Percentiles rank a stretch among this genome's conserved stretches.
These are phyloP conservation scores for Eulemur albifrons DNA, from an alignment of 2,797 vertebrate species.

Conservation along the genomic window DNA sequence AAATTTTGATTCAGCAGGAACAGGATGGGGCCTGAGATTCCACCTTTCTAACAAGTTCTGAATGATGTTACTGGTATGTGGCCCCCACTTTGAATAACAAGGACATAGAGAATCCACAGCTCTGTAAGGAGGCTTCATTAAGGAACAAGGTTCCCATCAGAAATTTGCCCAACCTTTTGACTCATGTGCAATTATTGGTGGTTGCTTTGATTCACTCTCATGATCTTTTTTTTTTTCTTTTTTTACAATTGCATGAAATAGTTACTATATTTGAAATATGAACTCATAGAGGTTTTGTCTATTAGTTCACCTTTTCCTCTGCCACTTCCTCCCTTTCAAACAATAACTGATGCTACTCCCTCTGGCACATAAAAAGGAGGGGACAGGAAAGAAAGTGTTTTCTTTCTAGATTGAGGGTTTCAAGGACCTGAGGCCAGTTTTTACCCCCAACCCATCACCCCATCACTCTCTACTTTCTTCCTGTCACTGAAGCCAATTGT, in stretches of 20 bases:
- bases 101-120: not conserved
- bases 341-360: not conserved
- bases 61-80: not conserved
- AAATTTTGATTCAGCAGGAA: not conserved
- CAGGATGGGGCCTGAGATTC: not conserved
- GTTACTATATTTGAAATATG: conserved; percentile 36
- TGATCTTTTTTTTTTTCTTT: not conserved
- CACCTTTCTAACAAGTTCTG: conserved; percentile 1
- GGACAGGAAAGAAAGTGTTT: not conserved
- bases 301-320: conserved; percentile 6
- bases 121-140: not conserved
- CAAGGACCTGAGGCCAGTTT: not conserved
- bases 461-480: not conserved
- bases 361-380: not conserved
- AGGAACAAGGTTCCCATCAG: not conserved
- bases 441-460: not conserved
- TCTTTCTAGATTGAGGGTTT: conserved; percentile 28
- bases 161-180: conserved; percentile 42
- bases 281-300: conserved; percentile 21
- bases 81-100: not conserved
- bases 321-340: not conserved
- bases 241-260: not conserved
- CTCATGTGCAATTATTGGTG: not conserved
- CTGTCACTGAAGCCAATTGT: not conserved
- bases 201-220: not conserved